Percentiles rank a stretch among this genome's conserved stretches.
Evolutionary conservation across 2,113 vertebrate genomes (phyloP).

Genomic region (Halcyon malimbica): DNA sequence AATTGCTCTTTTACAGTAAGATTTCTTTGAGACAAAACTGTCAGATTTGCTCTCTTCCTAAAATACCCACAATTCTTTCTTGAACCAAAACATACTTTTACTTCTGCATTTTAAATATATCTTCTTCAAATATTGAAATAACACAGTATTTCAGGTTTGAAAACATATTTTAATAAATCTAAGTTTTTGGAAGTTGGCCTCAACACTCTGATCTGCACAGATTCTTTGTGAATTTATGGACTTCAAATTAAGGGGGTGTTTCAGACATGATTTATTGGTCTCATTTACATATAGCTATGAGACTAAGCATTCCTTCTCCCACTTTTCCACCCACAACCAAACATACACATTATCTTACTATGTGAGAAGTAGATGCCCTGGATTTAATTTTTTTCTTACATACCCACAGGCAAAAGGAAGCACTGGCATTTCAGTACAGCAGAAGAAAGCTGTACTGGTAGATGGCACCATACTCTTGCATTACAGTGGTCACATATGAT

Average conservation of each 20-base stretch:
- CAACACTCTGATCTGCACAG: background rate
- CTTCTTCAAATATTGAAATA: background rate
- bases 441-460: background rate
- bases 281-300: background rate
- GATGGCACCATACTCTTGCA: rapidly evolving
- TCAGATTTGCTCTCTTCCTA: background rate
- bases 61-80: background rate
- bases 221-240: background rate
- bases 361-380: background rate
- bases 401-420: background rate
- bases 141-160: background rate
- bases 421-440: background rate
- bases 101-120: background rate
- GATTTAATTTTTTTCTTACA: background rate
- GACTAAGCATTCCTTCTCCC: background rate
- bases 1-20: background rate
- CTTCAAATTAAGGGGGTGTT: background rate
- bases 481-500: background rate
- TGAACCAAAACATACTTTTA: background rate
- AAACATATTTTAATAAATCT: background rate
- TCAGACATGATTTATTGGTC: background rate
- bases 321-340: background rate
- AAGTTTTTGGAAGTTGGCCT: background rate
- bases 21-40: background rate
- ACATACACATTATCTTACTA: background rate